Percentiles rank a stretch among this genome's conserved stretches.
Conservation (phyloP, 2,888 invertebrate genomes). For the Argynnis bischoffii region DNA sequence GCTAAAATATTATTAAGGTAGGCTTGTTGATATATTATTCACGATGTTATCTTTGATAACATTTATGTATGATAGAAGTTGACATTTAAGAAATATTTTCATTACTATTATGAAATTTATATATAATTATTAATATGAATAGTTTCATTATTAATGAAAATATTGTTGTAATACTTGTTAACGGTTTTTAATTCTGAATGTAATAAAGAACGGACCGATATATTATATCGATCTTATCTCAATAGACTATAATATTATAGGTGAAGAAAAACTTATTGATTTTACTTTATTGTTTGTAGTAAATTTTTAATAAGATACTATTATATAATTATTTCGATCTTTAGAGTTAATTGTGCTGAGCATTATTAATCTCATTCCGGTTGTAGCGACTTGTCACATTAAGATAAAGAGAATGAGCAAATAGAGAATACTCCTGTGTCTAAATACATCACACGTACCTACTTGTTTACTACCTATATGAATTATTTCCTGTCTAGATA, state of each 20-base stretch:
- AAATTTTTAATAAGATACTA: too few relatives aligned
- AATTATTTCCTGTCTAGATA: too few relatives aligned
- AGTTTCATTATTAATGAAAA: constrained; percentile 25
- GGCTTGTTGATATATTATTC: not conserved
- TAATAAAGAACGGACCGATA: not conserved
- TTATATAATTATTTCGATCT: too few relatives aligned
- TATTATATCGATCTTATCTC: not conserved
- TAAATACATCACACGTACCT: too few relatives aligned
- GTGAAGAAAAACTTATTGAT: not conserved
- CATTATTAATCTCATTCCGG: too few relatives aligned
- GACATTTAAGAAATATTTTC: constrained; percentile 27
- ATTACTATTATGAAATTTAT: constrained; percentile 12
- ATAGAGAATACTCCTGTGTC: too few relatives aligned
- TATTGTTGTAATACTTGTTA: not conserved
- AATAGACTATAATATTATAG: not conserved
- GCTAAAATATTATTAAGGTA: not conserved
- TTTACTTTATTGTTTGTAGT: too few relatives aligned
- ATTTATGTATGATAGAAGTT: constrained; percentile 12
- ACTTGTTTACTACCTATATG: too few relatives aligned
- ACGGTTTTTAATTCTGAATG: too few relatives aligned
- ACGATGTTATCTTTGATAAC: constrained; percentile 25
- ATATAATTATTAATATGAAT: constrained; percentile 19
- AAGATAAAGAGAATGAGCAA: too few relatives aligned
- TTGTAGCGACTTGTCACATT: too few relatives aligned
- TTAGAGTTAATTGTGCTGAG: too few relatives aligned